Conservation (phyloP, 1,140 invertebrate species). For the Calliopsis andreniformis region DNA sequence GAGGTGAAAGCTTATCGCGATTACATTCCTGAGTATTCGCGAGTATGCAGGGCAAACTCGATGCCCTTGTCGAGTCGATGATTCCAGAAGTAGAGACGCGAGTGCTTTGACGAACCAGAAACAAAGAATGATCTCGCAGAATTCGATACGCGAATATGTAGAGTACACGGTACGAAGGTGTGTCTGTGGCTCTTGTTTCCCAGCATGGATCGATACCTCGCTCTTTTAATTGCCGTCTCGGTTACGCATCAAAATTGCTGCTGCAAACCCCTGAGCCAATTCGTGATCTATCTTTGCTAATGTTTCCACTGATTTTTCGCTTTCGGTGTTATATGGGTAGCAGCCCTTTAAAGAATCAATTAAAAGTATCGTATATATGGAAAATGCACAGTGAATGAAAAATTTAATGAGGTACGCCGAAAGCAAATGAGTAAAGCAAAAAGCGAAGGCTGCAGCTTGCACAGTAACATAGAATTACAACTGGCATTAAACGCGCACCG, state of each 20-base stretch:
- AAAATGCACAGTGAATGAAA: too few species aligned
- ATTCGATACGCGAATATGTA: not conserved
- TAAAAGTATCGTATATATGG: too few species aligned
- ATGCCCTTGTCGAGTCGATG: too few species aligned
- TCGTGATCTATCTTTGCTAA: not conserved
- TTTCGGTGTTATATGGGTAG: too few species aligned
- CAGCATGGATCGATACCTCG: not conserved
- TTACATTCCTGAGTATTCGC: not conserved
- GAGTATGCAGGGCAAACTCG: not conserved
- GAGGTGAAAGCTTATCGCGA: not conserved
- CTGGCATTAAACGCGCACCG: too few species aligned
- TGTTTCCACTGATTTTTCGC: not conserved
- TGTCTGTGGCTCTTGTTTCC: not conserved
- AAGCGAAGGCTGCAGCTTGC: too few species aligned
- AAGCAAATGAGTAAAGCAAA: too few species aligned
- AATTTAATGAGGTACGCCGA: too few species aligned
- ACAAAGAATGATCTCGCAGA: constrained; percentile 2
- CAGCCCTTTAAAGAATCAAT: too few species aligned
- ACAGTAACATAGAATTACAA: too few species aligned
- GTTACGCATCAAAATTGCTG: not conserved
- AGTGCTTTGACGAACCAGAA: constrained; percentile 3
- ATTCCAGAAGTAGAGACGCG: not conserved
- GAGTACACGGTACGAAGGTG: not conserved
- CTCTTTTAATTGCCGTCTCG: not conserved
- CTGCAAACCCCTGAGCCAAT: not conserved